Evolutionary conservation across 2,113 vertebrate species (phyloP).

Genomic region (Anguilla rostrata): DNA sequence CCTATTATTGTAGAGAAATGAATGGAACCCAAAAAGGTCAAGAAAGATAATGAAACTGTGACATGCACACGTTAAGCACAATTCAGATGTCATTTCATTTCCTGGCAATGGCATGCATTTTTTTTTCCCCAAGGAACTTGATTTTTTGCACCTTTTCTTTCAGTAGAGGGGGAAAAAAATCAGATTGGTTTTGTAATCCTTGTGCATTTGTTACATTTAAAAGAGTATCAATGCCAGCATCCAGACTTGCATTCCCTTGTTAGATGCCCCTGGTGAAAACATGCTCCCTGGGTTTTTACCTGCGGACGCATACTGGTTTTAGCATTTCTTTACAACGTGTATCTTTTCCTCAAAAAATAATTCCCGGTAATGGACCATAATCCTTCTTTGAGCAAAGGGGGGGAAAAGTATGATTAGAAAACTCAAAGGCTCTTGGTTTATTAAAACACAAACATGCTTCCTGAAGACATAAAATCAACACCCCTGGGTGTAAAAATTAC

Average conservation of each 20-base stretch:
- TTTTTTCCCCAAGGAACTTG: not conserved
- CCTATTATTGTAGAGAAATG: not conserved
- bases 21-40: not conserved
- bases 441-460: conserved; percentile 6
- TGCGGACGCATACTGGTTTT: not conserved
- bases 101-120: not conserved
- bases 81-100: not conserved
- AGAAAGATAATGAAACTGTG: not conserved
- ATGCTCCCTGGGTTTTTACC: not conserved
- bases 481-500: not conserved
- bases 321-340: not conserved
- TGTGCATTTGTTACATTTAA: not conserved
- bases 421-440: not conserved
- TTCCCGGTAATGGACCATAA: not conserved
- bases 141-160: not conserved
- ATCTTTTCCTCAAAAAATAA: not conserved
- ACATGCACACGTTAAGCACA: not conserved
- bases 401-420: not conserved
- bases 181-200: not conserved
- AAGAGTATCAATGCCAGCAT: not conserved
- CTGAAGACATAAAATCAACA: not conserved
- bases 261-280: not conserved
- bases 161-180: not conserved
- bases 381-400: not conserved
- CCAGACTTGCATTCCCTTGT: no score